A percentile compares a stretch with the other conserved stretches of the same genome.
phyloP scores from a whole-genome alignment of 2,797 vertebrate species.

The Lerista edwardsae region DNA sequence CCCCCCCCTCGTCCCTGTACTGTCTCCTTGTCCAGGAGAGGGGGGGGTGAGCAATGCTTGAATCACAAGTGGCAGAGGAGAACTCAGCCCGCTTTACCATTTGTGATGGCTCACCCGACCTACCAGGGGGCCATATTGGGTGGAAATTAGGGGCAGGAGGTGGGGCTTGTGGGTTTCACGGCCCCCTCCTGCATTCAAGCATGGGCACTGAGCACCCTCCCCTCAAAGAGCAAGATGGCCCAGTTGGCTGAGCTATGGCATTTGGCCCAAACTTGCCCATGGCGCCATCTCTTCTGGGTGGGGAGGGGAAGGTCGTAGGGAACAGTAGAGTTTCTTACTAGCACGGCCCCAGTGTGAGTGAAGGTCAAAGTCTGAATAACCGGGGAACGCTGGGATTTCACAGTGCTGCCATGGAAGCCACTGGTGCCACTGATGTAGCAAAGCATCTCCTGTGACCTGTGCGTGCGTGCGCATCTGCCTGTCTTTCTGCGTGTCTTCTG shows the following conservation, averaged over 20 bases:
- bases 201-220: not conserved
- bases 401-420: conserved; percentile 19
- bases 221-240: too few species aligned
- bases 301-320: too few species aligned
- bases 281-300: not conserved
- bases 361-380: not conserved
- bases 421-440: conserved; percentile 42
- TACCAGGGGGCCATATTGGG: too few species aligned
- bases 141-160: too few species aligned
- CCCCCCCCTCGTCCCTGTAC: not conserved
- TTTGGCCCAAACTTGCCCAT: not conserved
- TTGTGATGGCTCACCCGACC: too few species aligned
- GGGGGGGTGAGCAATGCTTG: not conserved
- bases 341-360: not conserved
- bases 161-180: too few species aligned
- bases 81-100: too few species aligned
- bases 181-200: too few species aligned
- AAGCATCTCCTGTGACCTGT: conserved; percentile 19
- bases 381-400: not conserved
- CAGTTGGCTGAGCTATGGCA: not conserved
- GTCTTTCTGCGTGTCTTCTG: not conserved
- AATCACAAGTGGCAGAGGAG: too few species aligned
- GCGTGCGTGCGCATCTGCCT: not conserved
- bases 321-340: too few species aligned
- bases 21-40: not conserved